A percentile compares a stretch with the other conserved stretches of the same genome.
These are phyloP conservation scores for Odontomachus brunneus DNA, from an alignment of 1,140 invertebrate genomes.

Conservation along the genomic window DNA sequence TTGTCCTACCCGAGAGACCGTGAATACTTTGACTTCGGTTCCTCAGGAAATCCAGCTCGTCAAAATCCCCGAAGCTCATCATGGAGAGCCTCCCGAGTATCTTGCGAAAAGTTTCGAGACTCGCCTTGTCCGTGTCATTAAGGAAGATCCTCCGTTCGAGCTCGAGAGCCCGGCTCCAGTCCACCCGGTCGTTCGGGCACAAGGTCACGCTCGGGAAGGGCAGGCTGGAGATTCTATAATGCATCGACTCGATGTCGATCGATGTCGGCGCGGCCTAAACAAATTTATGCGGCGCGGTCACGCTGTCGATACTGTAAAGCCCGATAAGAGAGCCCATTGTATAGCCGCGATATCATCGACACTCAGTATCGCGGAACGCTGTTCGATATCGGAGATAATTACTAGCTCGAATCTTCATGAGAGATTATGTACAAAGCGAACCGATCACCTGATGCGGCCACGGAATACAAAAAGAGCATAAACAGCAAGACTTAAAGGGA, in stretches of 20 bases:
- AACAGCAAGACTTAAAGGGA: too few relatives aligned
- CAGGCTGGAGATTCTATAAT: conserved; percentile 37
- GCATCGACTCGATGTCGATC: conserved; percentile 56
- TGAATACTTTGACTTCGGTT: neutral
- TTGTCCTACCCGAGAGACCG: conserved; percentile 31
- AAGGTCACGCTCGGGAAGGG: conserved; percentile 50
- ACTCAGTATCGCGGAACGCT: neutral
- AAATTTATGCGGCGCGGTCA: conserved; percentile 6
- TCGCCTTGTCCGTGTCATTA: conserved; percentile 31
- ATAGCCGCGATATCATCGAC: neutral
- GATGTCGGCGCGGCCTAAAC: conserved; percentile 50
- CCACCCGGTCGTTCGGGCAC: conserved; percentile 50
- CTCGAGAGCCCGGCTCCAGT: conserved; percentile 25
- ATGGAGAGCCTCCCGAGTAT: conserved; percentile 44
- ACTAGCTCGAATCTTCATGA: neutral
- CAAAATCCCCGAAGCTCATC: conserved; percentile 62
- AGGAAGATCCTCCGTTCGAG: conserved; percentile 47
- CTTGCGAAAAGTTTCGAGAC: conserved; percentile 49
- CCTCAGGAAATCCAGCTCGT: conserved; percentile 38
- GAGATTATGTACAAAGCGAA: neutral
- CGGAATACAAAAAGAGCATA: too few relatives aligned
- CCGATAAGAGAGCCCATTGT: neutral
- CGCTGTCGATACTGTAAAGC: neutral
- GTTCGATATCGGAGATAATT: neutral
- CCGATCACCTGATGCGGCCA: too few relatives aligned